phyloP scores from a whole-genome alignment of 2,888 invertebrate genomes.

The Drosophila multiciliata region DNA sequence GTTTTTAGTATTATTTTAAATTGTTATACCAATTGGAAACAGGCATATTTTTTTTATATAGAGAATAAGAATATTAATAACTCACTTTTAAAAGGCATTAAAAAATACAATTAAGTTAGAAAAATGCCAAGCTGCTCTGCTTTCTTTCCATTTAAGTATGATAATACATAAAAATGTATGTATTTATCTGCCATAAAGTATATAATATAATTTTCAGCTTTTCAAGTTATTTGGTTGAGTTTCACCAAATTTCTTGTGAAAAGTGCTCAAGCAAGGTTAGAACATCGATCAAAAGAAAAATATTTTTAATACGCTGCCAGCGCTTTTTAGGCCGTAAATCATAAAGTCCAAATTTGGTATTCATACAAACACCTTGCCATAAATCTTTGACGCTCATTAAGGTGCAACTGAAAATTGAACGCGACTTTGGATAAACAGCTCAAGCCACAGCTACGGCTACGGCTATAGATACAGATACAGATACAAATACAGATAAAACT shows the following conservation, averaged over 20 bases:
- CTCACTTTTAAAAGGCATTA: not conserved
- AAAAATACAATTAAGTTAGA: not conserved
- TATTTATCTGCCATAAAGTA: not conserved
- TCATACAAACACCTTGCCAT: constrained; percentile 67
- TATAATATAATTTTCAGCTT: constrained; percentile 4
- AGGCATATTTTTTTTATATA: not conserved
- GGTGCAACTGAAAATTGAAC: constrained; percentile 71
- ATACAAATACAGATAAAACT: not conserved
- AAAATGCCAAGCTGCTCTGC: not conserved
- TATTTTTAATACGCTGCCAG: constrained; percentile 64
- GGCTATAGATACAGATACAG: not conserved
- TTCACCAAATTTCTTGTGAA: constrained; percentile 28
- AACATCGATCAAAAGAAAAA: constrained; percentile 71
- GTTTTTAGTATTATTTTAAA: not conserved
- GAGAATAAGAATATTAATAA: not conserved
- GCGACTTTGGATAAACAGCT: constrained; percentile 30
- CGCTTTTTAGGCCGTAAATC: constrained; percentile 66
- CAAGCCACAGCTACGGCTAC: not conserved
- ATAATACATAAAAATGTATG: not conserved
- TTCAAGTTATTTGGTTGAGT: not conserved
- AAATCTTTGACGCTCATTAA: constrained; percentile 71
- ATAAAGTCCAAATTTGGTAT: constrained; percentile 64
- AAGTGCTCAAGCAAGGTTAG: constrained; percentile 24
- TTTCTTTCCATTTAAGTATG: not conserved
- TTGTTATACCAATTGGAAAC: not conserved